phyloP scores from a whole-genome alignment of 2,113 vertebrate species.

The Elachura formosa region DNA sequence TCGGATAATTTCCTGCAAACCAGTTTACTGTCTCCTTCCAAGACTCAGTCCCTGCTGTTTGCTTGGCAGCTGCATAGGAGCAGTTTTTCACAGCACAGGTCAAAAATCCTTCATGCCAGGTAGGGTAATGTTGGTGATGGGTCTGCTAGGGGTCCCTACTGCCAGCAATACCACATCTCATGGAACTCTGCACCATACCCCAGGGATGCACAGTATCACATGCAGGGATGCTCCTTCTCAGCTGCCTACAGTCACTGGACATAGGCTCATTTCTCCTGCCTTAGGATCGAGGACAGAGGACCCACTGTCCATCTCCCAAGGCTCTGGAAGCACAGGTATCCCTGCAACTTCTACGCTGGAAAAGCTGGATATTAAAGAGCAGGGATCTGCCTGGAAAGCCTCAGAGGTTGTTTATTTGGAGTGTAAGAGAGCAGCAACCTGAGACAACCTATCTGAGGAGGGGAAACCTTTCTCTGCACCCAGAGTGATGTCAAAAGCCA shows the following conservation, averaged over 20 bases:
- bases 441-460: accelerated
- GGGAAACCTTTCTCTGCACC: not conserved
- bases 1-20: not conserved
- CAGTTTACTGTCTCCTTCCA: not conserved
- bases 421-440: not conserved
- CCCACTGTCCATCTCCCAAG: not conserved
- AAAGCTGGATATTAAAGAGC: not conserved
- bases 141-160: not conserved
- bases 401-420: not conserved
- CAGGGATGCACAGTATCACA: not conserved
- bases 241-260: not conserved
- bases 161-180: not conserved
- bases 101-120: not conserved
- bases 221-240: not conserved
- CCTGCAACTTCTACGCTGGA: accelerated
- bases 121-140: not conserved
- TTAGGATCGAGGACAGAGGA: not conserved
- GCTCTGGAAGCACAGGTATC: not conserved
- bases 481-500: not conserved
- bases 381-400: not conserved
- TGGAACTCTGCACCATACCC: not conserved
- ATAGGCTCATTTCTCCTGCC: not conserved
- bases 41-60: not conserved
- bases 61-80: not conserved
- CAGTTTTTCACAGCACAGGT: not conserved